phyloP scores from a whole-genome alignment of 2,888 invertebrate species.

The Matsumyia berberina region DNA sequence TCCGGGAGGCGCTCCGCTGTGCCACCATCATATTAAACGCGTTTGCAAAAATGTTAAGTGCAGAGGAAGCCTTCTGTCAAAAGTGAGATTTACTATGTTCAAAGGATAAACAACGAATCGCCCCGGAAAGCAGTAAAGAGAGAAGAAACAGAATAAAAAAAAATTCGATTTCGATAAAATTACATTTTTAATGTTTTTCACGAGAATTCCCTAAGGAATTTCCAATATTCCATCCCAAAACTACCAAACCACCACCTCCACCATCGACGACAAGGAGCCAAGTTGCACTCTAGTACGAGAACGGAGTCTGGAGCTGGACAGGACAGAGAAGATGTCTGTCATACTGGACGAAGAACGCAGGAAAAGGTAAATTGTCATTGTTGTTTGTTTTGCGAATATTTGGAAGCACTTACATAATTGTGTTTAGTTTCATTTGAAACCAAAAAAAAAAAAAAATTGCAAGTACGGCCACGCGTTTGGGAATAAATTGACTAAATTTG shows the following conservation, averaged over 20 bases:
- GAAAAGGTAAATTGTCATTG: constrained; percentile 59
- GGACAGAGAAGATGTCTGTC: constrained; percentile 64
- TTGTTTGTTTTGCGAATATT: constrained; percentile 27
- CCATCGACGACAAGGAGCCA: constrained; percentile 24
- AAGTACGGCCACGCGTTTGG: constrained; percentile 5
- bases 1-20: constrained; percentile 76
- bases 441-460: not conserved
- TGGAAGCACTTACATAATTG: constrained; percentile 64
- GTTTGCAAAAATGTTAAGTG: constrained; percentile 70
- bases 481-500: constrained; percentile 31
- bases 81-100: constrained; percentile 61
- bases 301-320: constrained; percentile 53
- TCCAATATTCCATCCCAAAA: constrained; percentile 53
- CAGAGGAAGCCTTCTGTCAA: constrained; percentile 48
- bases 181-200: constrained; percentile 70
- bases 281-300: constrained; percentile 41
- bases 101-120: constrained; percentile 35
- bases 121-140: constrained; percentile 2
- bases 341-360: constrained; percentile 70
- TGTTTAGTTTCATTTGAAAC: constrained; percentile 37
- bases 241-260: constrained; percentile 31
- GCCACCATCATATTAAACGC: constrained; percentile 60
- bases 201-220: constrained; percentile 59
- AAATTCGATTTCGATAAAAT: constrained; percentile 53
- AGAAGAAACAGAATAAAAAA: constrained; percentile 5